A percentile compares a stretch with the other conserved stretches of the same genome.
Conservation (phyloP, 2,797 vertebrate genomes). For the Phoxinus dragarum region DNA sequence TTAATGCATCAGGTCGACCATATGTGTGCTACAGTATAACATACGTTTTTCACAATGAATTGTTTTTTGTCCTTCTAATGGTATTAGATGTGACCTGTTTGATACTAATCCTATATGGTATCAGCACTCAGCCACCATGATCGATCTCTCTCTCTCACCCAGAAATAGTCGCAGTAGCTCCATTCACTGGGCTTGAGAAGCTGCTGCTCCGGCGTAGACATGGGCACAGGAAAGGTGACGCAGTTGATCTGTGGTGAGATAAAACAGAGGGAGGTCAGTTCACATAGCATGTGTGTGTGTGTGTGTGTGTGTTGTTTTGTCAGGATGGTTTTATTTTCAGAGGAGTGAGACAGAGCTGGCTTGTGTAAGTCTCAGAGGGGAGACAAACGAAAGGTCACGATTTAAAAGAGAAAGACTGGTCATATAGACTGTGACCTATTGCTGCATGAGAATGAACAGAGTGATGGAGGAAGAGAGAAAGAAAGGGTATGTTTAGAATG, state of each 20-base stretch:
- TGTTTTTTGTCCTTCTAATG: neutral
- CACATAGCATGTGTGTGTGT: neutral
- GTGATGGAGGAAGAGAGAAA: conserved; percentile 7
- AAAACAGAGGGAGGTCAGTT: conserved; percentile 30
- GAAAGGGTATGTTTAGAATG: neutral
- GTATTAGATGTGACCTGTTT: neutral
- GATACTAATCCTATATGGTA: neutral
- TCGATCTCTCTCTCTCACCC: conserved; percentile 80
- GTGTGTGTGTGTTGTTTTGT: neutral
- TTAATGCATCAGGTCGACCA: too few relatives aligned
- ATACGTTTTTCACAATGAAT: neutral
- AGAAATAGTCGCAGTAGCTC: conserved; percentile 99
- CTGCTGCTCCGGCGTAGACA: conserved; percentile 90
- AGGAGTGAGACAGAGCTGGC: neutral
- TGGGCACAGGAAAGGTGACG: conserved; percentile 94
- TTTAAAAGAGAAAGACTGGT: conserved; percentile 52
- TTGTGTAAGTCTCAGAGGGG: conserved; percentile 12
- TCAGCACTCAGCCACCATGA: neutral
- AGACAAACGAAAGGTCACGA: conserved; percentile 58
- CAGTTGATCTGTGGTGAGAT: conserved; percentile 87
- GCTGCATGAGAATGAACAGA: conserved; percentile 23
- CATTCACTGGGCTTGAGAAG: conserved; percentile 95
- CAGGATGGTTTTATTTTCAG: conserved; percentile 22
- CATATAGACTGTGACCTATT: conserved; percentile 57
- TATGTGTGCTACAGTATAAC: neutral